Evolutionary conservation across 2,888 invertebrate species (phyloP), one percentile per base, ranked within the genome.

Genomic region (Ornithoptera priamus): DNA sequence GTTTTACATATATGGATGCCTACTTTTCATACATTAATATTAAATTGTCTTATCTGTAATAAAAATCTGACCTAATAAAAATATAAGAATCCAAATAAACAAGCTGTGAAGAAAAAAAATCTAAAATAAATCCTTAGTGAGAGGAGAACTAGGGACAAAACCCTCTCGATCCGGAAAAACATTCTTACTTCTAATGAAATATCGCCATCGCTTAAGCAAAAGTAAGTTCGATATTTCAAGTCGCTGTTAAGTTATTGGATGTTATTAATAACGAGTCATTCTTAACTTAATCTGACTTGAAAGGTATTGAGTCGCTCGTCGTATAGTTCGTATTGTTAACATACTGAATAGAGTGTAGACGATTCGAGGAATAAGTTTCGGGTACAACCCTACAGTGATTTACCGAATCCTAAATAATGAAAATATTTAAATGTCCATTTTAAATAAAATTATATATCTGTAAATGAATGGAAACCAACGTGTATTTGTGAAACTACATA

Each of bases 241-340:
- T 83, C 77, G 78, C 80, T 79, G 83, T 84, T 90, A 89, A 92
- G 84, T 90, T 92, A 92, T 92, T 90, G 91, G 87, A 83, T 81
- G 89, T 88, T 92, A 91, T 92, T 91, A 91, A 91, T 90, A 92
- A 91, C 82, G 81, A 82, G 85, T 84, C 88, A 89, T 89, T 88
- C 87, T 86, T 89, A 88, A 90, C 88, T 89, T 92, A 91, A 92
- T 92, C 92, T 88, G 90, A 89, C 90, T 92, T 89, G 88, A 89
- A 86, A 89, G 84, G 88, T 86, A 85, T 88, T 85, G 89, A 89
- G 87, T 85, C 84, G 83, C 81, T 80, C 82, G 85, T 88, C 87
- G 88, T 85, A 85, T 82, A 84, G 83, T 79, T 85, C 82, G 84
- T 79, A 87, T 90, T 90, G 90, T 90, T 86, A 82, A 80, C 79